phyloP scores from a whole-genome alignment of 2,888 invertebrate genomes.

The Hypolimnas misippus region DNA sequence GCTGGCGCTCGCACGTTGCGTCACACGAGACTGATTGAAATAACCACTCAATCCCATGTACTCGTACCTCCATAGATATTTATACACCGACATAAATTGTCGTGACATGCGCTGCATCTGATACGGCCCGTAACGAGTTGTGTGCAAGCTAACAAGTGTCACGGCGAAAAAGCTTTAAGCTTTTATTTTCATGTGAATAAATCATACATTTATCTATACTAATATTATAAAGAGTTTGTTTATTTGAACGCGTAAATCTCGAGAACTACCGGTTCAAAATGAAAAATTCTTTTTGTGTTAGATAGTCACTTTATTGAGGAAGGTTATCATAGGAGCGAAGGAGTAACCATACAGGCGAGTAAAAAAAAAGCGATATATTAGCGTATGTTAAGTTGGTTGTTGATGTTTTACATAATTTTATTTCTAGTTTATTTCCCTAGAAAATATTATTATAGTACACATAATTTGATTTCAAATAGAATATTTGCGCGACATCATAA shows the following conservation, averaged over 20 bases:
- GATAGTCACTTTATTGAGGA: too few species aligned
- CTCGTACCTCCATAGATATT: slow-evolving; percentile 32
- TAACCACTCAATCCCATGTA: slow-evolving; percentile 39
- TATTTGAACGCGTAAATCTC: too few species aligned
- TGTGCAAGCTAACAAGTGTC: slow-evolving; percentile 8
- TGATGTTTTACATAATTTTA: too few species aligned
- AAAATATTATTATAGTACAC: background rate
- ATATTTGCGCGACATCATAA: slow-evolving; percentile 4
- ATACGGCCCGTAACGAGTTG: slow-evolving; percentile 29
- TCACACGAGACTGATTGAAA: slow-evolving; percentile 55
- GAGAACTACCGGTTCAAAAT: too few species aligned
- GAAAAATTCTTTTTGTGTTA: too few species aligned
- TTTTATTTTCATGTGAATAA: slow-evolving; percentile 7
- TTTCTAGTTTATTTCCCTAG: too few species aligned
- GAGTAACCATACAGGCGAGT: too few species aligned
- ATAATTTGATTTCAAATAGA: background rate
- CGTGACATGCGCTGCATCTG: slow-evolving; percentile 23
- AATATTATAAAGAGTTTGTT: too few species aligned
- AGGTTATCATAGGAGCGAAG: too few species aligned
- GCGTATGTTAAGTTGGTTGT: too few species aligned
- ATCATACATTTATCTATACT: too few species aligned
- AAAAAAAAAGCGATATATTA: too few species aligned
- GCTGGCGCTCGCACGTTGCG: slow-evolving; percentile 49
- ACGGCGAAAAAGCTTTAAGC: background rate
- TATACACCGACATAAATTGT: slow-evolving; percentile 33